Percentiles rank a stretch among this genome's conserved stretches.
phyloP scores from a whole-genome alignment of 2,888 invertebrate species.

The Macaria notata region DNA sequence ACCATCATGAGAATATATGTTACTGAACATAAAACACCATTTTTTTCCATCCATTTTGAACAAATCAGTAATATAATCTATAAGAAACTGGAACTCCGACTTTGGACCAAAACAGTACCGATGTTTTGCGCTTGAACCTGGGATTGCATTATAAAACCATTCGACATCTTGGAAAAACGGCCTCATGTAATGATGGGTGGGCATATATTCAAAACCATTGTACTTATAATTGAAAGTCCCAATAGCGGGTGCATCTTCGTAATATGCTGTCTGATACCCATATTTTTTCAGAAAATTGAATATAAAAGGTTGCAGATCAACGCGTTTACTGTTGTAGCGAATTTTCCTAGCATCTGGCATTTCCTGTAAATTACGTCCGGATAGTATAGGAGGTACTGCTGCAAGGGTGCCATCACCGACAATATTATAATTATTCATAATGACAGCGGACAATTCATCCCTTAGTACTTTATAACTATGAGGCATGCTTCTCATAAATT shows the following conservation, averaged over 20 bases:
- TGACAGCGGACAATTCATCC: constrained; percentile 46
- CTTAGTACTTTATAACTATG: constrained; percentile 87
- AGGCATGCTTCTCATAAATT: constrained; percentile 90
- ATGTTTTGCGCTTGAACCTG: constrained; percentile 45
- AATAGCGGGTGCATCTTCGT: constrained; percentile 91
- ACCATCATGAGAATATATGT: constrained; percentile 93
- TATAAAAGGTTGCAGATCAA: constrained; percentile 92
- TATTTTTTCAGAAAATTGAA: constrained; percentile 89
- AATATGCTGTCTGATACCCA: constrained; percentile 90
- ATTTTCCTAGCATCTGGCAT: constrained; percentile 91
- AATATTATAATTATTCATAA: constrained; percentile 84
- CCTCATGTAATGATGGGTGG: constrained; percentile 95
- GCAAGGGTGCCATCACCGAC: constrained; percentile 94
- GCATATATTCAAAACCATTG: constrained; percentile 90
- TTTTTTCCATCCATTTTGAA: constrained; percentile 74
- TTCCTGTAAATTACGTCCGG: constrained; percentile 91
- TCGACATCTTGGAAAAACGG: constrained; percentile 86
- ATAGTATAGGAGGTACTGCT: constrained; percentile 92
- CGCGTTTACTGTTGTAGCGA: constrained; percentile 79
- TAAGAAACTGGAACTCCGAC: constrained; percentile 86
- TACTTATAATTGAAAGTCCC: constrained; percentile 95
- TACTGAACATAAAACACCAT: constrained; percentile 94
- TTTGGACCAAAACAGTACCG: constrained; percentile 84
- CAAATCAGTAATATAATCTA: constrained; percentile 82
- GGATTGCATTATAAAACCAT: constrained; percentile 12